Conservation (phyloP, 2,113 vertebrate species). For the Pygoscelis adeliae region DNA sequence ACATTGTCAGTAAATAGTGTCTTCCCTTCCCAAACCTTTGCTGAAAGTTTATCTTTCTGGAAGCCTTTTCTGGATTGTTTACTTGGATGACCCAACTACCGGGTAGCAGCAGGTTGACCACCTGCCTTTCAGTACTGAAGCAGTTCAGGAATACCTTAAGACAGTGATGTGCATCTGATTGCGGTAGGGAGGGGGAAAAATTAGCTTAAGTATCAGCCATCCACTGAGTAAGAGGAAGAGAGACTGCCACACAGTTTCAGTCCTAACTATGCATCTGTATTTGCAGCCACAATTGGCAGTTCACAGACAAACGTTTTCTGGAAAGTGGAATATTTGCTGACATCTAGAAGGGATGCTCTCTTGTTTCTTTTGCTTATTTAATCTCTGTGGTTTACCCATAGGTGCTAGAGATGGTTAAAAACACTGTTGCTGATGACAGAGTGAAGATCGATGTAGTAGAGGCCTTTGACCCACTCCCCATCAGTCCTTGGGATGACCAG, state of each 20-base stretch:
- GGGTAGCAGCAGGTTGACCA: background rate
- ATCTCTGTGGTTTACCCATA: constrained; percentile 28
- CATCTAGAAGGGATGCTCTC: background rate
- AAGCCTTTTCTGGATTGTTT: background rate
- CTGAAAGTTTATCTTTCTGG: background rate
- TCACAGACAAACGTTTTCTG: background rate
- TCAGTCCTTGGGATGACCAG: constrained; percentile 83
- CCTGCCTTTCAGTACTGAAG: background rate
- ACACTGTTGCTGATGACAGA: constrained; percentile 82
- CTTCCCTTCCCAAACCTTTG: background rate
- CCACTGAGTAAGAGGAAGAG: background rate
- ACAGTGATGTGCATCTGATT: background rate
- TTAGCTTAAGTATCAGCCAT: background rate
- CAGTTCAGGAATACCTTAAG: background rate
- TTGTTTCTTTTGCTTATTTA: background rate
- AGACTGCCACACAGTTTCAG: background rate
- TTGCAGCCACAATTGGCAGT: background rate
- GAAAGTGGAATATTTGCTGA: background rate
- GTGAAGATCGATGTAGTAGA: constrained; percentile 82
- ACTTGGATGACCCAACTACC: background rate
- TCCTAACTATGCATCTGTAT: background rate
- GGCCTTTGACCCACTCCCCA: constrained; percentile 84
- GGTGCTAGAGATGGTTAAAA: constrained; percentile 82
- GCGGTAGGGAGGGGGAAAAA: background rate
- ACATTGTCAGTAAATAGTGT: background rate